Conservation (phyloP, 2,888 invertebrate species). For the Hesperia comma region DNA sequence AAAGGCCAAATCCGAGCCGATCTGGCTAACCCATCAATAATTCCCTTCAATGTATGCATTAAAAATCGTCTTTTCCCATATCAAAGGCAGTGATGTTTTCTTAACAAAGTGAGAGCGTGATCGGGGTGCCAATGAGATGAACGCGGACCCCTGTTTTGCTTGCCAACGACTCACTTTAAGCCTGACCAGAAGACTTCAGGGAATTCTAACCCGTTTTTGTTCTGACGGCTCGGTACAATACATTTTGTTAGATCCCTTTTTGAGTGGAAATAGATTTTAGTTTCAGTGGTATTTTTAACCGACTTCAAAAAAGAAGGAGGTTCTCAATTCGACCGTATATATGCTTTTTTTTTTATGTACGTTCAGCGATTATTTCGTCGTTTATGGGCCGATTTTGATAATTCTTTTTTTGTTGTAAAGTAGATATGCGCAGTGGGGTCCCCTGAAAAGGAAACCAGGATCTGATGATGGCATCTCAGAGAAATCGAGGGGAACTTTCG, state of each 20-base stretch:
- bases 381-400: too few relatives aligned
- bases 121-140: conserved; percentile 70
- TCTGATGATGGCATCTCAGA: too few relatives aligned
- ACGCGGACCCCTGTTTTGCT: conserved; percentile 77
- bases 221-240: conserved; percentile 17
- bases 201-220: conserved; percentile 37
- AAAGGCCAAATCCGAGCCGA: conserved; percentile 21
- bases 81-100: conserved; percentile 79
- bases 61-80: conserved; percentile 68
- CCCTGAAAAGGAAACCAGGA: too few relatives aligned
- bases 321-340: too few relatives aligned
- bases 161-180: conserved; percentile 74
- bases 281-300: background rate
- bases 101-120: conserved; percentile 81
- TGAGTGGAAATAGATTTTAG: conserved; percentile 15
- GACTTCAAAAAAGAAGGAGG: too few relatives aligned
- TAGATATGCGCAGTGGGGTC: too few relatives aligned
- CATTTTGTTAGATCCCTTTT: conserved; percentile 20
- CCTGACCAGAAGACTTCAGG: conserved; percentile 61
- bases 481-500: too few relatives aligned
- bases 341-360: too few relatives aligned
- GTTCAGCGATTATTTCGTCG: too few relatives aligned
- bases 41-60: conserved; percentile 79
- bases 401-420: too few relatives aligned
- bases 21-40: conserved; percentile 67